Percentiles rank a stretch among this genome's conserved stretches.
phyloP scores from a whole-genome alignment of 2,113 vertebrate species.

The Corydoras sp. region DNA sequence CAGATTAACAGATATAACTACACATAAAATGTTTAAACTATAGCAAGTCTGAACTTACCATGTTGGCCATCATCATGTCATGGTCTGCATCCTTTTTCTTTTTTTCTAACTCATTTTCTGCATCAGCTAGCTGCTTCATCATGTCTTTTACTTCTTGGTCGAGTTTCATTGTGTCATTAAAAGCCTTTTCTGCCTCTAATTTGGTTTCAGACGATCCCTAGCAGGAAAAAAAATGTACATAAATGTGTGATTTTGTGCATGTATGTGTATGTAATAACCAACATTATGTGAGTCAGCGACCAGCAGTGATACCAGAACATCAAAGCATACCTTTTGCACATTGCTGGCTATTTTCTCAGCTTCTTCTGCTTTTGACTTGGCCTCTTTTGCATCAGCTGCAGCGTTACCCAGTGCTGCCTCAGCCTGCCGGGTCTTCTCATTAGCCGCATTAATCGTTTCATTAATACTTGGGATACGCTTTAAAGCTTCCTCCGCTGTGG shows the following conservation, averaged over 20 bases:
- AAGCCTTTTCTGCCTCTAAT: slow-evolving; percentile 79
- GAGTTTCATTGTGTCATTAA: slow-evolving; percentile 75
- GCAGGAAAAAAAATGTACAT: neutral
- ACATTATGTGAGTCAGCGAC: too few species aligned
- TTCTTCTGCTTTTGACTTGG: slow-evolving; percentile 79
- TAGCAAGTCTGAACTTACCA: slow-evolving; percentile 62
- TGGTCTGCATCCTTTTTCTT: slow-evolving; percentile 79
- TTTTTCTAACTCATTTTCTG: slow-evolving; percentile 73
- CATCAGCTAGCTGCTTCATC: slow-evolving; percentile 78
- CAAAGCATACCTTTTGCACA: slow-evolving; percentile 76
- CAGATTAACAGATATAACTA: neutral
- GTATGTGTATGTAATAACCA: too few species aligned
- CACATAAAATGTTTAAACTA: neutral
- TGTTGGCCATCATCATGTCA: slow-evolving; percentile 93
- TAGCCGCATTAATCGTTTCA: slow-evolving; percentile 80
- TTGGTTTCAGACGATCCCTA: slow-evolving; percentile 85
- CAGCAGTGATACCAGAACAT: too few species aligned
- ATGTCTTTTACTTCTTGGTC: slow-evolving; percentile 76
- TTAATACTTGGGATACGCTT: slow-evolving; percentile 83
- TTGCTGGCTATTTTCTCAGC: slow-evolving; percentile 79
- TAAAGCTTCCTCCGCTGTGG: slow-evolving; percentile 85
- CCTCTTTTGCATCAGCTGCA: slow-evolving; percentile 75
- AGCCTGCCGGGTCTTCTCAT: slow-evolving; percentile 80
- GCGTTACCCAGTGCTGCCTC: slow-evolving; percentile 81
- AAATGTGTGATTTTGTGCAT: too few species aligned